Conservation (phyloP, 2,888 invertebrate species). For the Drosophila nigricruria region DNA sequence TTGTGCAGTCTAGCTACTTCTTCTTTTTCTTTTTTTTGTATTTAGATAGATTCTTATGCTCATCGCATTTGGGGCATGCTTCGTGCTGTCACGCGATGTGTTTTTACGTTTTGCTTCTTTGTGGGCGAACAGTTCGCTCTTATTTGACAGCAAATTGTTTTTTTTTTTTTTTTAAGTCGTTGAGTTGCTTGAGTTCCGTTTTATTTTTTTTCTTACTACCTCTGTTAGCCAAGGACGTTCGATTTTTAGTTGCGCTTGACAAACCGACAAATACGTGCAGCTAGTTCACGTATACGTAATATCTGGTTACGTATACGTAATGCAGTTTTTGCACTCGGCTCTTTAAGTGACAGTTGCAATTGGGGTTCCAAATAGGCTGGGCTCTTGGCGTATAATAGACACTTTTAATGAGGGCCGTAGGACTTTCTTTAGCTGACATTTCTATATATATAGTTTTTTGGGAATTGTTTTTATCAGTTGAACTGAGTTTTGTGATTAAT, state of each 20-base stretch:
- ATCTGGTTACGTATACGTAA: slow-evolving; percentile 39
- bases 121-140: slow-evolving; percentile 34
- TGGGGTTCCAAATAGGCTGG: slow-evolving; percentile 52
- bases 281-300: slow-evolving; percentile 46
- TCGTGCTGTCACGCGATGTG: slow-evolving; percentile 79
- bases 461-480: not conserved
- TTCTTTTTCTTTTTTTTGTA: not conserved
- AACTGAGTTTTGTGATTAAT: not conserved
- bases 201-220: slow-evolving; percentile 42
- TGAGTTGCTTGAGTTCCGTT: slow-evolving; percentile 23
- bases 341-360: slow-evolving; percentile 53
- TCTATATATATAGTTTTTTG: not conserved
- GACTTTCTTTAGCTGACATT: not conserved
- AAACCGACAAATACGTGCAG: slow-evolving; percentile 50
- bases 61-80: slow-evolving; percentile 62
- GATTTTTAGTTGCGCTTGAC: slow-evolving; percentile 66
- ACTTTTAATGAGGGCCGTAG: not conserved
- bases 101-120: slow-evolving; percentile 18
- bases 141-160: slow-evolving; percentile 33
- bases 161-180: slow-evolving; percentile 17
- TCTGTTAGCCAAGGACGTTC: slow-evolving; percentile 71
- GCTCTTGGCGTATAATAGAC: slow-evolving; percentile 23
- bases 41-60: slow-evolving; percentile 63
- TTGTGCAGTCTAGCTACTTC: slow-evolving; percentile 10
- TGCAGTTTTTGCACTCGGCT: slow-evolving; percentile 10